phyloP scores from a whole-genome alignment of 1,140 invertebrate genomes.

The Drosophila parabipectinata region DNA sequence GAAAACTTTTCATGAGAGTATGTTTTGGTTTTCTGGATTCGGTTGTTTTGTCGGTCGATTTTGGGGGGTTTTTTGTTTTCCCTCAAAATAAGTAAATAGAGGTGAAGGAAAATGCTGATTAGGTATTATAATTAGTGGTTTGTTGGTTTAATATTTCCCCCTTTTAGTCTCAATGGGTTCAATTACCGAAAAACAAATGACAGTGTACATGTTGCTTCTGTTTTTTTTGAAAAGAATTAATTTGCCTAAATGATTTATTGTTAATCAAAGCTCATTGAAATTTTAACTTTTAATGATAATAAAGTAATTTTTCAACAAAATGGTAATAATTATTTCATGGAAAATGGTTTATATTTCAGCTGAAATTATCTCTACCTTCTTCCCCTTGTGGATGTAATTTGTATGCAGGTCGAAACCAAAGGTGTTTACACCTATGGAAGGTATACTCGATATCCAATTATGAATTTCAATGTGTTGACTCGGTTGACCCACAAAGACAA shows the following conservation, averaged over 20 bases:
- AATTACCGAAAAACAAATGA: constrained; percentile 39
- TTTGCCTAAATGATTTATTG: background rate
- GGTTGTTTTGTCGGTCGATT: constrained; percentile 25
- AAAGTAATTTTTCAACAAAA: background rate
- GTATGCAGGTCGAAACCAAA: constrained; percentile 8
- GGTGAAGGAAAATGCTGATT: constrained; percentile 43
- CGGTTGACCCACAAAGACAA: constrained; percentile 53
- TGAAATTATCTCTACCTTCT: background rate
- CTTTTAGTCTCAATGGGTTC: constrained; percentile 16
- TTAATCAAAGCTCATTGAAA: background rate
- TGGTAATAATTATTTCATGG: background rate
- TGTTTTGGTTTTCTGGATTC: constrained; percentile 30
- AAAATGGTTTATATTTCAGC: background rate
- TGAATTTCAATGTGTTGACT: constrained; percentile 39
- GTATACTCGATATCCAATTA: constrained; percentile 41
- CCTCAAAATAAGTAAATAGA: constrained; percentile 29
- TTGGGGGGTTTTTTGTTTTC: constrained; percentile 6
- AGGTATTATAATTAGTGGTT: constrained; percentile 50
- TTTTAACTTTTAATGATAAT: background rate
- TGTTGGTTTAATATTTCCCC: constrained; percentile 38
- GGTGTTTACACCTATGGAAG: constrained; percentile 15
- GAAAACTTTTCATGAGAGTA: constrained; percentile 24
- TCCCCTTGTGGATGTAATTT: background rate
- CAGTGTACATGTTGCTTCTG: constrained; percentile 14
- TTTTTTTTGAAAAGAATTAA: background rate